Conservation (phyloP, 2,888 invertebrate species). For the Calliphora vomitoria region DNA sequence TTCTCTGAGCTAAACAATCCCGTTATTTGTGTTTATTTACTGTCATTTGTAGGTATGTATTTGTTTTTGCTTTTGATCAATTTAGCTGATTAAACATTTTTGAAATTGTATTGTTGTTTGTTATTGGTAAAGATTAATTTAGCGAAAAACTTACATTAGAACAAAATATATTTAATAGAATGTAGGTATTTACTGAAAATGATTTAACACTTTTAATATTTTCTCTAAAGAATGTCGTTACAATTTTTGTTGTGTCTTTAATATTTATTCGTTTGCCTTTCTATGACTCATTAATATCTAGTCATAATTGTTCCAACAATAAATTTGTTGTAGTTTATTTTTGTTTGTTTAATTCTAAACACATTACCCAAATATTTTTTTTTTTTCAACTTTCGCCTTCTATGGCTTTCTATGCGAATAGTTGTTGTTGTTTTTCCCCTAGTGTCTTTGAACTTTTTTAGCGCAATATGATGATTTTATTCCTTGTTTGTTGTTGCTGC, state of each 20-base stretch:
- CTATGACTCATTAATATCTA: slow-evolving; percentile 28
- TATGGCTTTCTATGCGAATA: slow-evolving; percentile 28
- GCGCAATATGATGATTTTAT: slow-evolving; percentile 30
- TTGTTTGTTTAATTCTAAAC: slow-evolving; percentile 6
- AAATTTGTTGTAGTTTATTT: slow-evolving; percentile 13
- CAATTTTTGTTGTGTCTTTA: neutral
- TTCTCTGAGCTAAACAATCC: neutral
- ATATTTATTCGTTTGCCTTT: neutral
- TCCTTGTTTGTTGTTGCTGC: slow-evolving; percentile 5
- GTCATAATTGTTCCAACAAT: neutral
- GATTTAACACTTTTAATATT: neutral
- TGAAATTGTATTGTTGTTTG: neutral
- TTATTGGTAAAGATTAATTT: neutral
- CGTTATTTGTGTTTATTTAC: neutral
- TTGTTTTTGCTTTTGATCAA: too few relatives aligned
- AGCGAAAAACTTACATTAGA: neutral
- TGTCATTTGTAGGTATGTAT: too few relatives aligned
- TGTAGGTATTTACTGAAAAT: too few relatives aligned
- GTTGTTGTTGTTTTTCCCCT: slow-evolving; percentile 21
- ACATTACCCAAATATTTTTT: slow-evolving; percentile 11
- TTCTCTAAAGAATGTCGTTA: slow-evolving; percentile 13
- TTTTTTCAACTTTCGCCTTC: slow-evolving; percentile 61
- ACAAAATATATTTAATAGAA: too few relatives aligned
- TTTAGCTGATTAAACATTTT: too few relatives aligned
- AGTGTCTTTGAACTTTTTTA: slow-evolving; percentile 58